phyloP scores from a whole-genome alignment of 2,113 vertebrate species.

The Hipposideros armiger region DNA sequence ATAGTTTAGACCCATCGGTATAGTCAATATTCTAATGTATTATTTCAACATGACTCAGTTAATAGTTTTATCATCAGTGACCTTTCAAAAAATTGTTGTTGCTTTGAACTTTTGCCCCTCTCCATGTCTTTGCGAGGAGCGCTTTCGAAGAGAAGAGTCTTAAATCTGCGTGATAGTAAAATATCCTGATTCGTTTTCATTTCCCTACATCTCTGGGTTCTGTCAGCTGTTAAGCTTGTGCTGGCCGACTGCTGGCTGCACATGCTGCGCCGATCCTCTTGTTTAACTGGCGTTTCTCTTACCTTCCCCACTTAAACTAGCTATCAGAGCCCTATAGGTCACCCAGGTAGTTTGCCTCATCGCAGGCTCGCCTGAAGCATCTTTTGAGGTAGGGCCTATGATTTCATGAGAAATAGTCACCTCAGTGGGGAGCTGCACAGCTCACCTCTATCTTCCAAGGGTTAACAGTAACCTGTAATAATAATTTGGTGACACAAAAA shows the following conservation, averaged over 20 bases:
- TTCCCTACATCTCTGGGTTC: background rate
- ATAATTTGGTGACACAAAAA: constrained; percentile 89
- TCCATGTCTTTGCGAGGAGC: background rate
- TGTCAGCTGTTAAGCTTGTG: constrained; percentile 58
- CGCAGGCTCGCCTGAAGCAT: constrained; percentile 81
- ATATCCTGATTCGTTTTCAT: background rate
- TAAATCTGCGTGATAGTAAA: background rate
- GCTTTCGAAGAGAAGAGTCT: constrained; percentile 33
- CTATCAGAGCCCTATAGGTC: constrained; percentile 84
- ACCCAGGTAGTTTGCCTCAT: constrained; percentile 80
- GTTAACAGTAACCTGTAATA: constrained; percentile 91
- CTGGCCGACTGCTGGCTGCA: constrained; percentile 6
- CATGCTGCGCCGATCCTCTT: constrained; percentile 81
- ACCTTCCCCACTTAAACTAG: constrained; percentile 79
- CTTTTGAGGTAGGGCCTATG: constrained; percentile 82
- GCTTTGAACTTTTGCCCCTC: background rate
- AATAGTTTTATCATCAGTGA: constrained; percentile 41
- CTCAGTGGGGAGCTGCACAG: constrained; percentile 85
- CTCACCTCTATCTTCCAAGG: constrained; percentile 89
- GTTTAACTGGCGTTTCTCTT: constrained; percentile 83
- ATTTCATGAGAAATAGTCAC: constrained; percentile 86
- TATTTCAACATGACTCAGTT: constrained; percentile 64
- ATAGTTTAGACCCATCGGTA: background rate
- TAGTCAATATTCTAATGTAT: constrained; percentile 61
- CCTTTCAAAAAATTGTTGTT: background rate